phyloP scores from a whole-genome alignment of 2,797 vertebrate species.

The Danio kyathit region DNA sequence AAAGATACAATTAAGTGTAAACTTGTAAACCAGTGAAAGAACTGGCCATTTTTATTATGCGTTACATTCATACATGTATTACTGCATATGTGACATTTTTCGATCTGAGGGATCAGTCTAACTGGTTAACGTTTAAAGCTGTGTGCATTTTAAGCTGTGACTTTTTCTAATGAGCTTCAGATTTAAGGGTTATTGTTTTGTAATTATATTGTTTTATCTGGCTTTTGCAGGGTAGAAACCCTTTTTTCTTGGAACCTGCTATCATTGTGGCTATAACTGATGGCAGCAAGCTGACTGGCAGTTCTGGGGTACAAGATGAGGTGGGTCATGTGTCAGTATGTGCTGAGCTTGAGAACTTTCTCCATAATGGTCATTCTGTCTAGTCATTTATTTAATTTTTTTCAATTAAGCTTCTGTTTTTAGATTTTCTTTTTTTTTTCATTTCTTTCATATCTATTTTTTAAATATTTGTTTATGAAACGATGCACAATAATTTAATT shows the following conservation, averaged over 20 bases:
- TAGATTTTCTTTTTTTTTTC: not conserved
- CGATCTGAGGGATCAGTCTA: not conserved
- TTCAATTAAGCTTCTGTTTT: not conserved
- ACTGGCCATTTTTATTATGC: not conserved
- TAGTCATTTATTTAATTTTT: conserved; percentile 1
- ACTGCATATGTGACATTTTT: not conserved
- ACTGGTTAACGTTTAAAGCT: not conserved
- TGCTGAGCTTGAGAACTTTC: conserved; percentile 28
- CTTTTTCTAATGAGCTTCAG: conserved; percentile 1
- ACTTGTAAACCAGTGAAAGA: too few relatives aligned
- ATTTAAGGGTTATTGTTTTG: not conserved
- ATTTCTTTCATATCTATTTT: too few relatives aligned
- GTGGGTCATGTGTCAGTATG: conserved; percentile 76
- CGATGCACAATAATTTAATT: not conserved
- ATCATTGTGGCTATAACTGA: conserved; percentile 96
- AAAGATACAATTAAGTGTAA: not conserved
- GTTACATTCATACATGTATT: not conserved
- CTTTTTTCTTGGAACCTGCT: conserved; percentile 95
- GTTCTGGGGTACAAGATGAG: conserved; percentile 93
- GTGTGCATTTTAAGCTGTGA: not conserved
- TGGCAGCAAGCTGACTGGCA: conserved; percentile 92
- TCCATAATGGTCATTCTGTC: conserved; percentile 22
- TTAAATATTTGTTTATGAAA: not conserved
- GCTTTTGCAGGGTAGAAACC: conserved; percentile 88
- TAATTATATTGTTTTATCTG: not conserved